These are phyloP conservation scores for Drosophila neonasuta DNA, from an alignment of 2,888 invertebrate genomes.

Conservation along the genomic window DNA sequence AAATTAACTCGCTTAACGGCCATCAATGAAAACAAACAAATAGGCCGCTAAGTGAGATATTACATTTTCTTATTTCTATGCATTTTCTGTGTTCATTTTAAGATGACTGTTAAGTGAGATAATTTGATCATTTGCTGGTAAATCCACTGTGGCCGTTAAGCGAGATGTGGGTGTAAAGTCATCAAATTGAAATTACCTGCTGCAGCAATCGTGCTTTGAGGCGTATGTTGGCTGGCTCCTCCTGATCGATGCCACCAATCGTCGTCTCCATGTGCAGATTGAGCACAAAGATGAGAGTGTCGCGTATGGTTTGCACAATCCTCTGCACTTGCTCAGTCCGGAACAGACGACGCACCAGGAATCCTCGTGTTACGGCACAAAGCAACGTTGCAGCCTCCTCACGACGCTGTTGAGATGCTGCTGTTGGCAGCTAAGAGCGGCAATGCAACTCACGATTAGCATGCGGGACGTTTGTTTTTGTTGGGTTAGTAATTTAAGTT, in stretches of 20 bases:
- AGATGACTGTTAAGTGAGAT: no score
- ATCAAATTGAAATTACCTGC: slow-evolving; percentile 65
- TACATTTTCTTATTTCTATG: no score
- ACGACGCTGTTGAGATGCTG: slow-evolving; percentile 16
- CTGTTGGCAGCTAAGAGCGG: slow-evolving; percentile 15
- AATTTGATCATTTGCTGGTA: background rate
- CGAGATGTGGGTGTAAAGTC: background rate
- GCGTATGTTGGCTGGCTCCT: slow-evolving; percentile 71
- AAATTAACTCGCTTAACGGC: no score
- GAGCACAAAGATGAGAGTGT: slow-evolving; percentile 80
- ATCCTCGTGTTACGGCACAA: slow-evolving; percentile 89
- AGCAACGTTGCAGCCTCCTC: slow-evolving; percentile 86
- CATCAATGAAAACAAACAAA: no score
- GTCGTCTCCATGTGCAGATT: slow-evolving; percentile 79
- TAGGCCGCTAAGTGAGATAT: no score
- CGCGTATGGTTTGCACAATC: slow-evolving; percentile 84
- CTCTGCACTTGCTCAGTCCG: slow-evolving; percentile 90
- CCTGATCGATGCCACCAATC: slow-evolving; percentile 55
- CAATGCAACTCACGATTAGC: slow-evolving; percentile 17
- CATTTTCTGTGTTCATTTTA: no score
- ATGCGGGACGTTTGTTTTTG: background rate
- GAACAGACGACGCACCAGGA: slow-evolving; percentile 90
- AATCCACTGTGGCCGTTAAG: background rate
- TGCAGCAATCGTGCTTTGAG: slow-evolving; percentile 79
- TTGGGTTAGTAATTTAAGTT: slow-evolving; percentile 6